Base-by-base conservation (phyloP, 2,797 vertebrate genomes). In the Poeciliopsis infans region DNA sequence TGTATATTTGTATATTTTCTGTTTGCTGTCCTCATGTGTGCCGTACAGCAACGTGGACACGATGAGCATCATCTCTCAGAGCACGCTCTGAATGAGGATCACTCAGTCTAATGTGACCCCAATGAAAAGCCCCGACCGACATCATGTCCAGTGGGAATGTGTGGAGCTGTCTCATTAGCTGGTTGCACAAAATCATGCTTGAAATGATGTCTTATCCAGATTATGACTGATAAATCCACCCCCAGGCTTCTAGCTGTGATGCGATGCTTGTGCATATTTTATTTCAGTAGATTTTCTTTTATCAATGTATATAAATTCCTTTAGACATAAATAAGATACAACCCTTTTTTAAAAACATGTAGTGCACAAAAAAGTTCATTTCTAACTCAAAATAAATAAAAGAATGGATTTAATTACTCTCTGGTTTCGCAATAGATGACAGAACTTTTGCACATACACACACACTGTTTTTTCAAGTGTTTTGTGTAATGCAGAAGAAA, bases 41-140 rank as follows among this genome's bases (percentile, higher is more conserved):
- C 25, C 33, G 15, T 39, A 2, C 20, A 75, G 57, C 75, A 83
- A 31, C 76, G 80, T 74, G 81, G 39, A 53, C 28, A 31, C 70
- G 53, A 55, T 36, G 75, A 75, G 16, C 78, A 77, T 41, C 64
- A 71, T 77, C 79, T 75, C 36, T 45, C 10, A 74, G 33, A 39
- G 18, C 79, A 78, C 80, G 18, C 70, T 61, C 3, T 51, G 79
- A 82, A 45, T n/a, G 51, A 57, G 43, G 43, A 51, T 74, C 53
- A 55, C 72, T 77, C 57, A 79, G 41, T 28, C 80, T n/a, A 25
- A 46, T 79, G 84, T 89, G 79, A 91, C 83, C 74, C 86, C 86
- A 89, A 72, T 86, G 82, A 81, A 87, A 73, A 85, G 69, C 84
- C 68, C 87, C 91, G 91, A 91, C 90, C 89, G 91, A 92, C 83